Base-by-base conservation (phyloP, 2,888 invertebrate species). In the Nipponacmea schrenckii region DNA sequence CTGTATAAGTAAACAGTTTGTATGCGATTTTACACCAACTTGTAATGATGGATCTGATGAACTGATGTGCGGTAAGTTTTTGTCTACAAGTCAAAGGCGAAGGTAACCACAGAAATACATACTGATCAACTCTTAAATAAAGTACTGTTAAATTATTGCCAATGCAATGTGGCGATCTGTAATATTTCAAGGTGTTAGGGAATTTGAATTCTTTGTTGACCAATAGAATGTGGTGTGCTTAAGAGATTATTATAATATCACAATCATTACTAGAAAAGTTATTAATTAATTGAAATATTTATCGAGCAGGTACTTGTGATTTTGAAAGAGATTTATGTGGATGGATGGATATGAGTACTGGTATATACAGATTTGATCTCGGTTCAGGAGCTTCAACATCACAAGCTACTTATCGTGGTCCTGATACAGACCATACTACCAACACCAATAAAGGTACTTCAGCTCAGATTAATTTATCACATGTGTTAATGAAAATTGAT, bases 321-420 rank as follows among this genome's bases (percentile, higher is more conserved):
- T 87, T 87, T 82, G 84, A 86, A 77, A 76, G 39, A 2, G 80
- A 79, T n/a, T 72, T 72, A 24, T 87, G 87, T 79, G 85, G 85
- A 7, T 86, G 86, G 85, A 77, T 27, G 5, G 85, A 87, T 72
- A 72, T 74, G 68, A 84, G 84, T 69, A 77, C 77, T 39, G 85
- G 84, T 8, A 74, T 75, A 24, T 85, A 81, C 73, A 78, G 79
- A 48, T 86, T 85, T 84, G 75, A 72, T 27, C 71, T 78, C 7
- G 77, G 83, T 75, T 75, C 80, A 46, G 83, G 81, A 8, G 66
- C 75, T 1, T 78, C 81, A 4, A 79, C 81, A 0, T 78, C 77
- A 26, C 76, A 79, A 14, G 83, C 77, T 12, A 31, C 4, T 17
- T 67, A 44, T n/a, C 62, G 46, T 20, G 82, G 86, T 17, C 86